These are phyloP conservation scores for Branchinecta lindahli DNA, from an alignment of 1,140 invertebrate genomes.

Conservation along the genomic window DNA sequence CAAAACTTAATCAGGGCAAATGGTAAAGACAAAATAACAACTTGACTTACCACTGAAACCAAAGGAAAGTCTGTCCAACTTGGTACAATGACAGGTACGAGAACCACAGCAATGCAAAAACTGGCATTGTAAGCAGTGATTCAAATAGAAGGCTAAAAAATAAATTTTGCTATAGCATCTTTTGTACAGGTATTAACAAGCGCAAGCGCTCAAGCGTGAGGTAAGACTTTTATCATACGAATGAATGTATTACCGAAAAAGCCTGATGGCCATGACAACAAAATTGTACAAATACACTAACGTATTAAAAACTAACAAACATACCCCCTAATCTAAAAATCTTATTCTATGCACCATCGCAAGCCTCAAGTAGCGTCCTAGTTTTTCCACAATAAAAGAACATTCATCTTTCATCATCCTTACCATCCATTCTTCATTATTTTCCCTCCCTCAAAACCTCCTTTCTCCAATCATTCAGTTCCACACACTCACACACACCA, in stretches of 20 bases:
- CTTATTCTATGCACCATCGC: neutral
- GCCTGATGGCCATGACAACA: too few species aligned
- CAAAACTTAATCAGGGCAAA: neutral
- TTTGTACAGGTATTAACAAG: neutral
- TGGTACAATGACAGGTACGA: conserved; percentile 59
- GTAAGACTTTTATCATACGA: too few species aligned
- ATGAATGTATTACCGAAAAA: conserved; percentile 1
- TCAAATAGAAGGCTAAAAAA: conserved; percentile 45
- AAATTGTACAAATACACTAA: neutral
- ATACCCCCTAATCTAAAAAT: neutral
- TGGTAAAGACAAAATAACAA: neutral
- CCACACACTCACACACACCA: neutral
- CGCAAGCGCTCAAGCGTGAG: conserved; percentile 2
- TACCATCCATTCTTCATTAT: neutral
- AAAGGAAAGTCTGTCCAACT: conserved; percentile 59
- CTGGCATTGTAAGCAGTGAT: conserved; percentile 41
- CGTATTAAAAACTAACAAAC: neutral
- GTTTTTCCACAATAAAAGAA: neutral
- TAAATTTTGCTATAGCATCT: neutral
- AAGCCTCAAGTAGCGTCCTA: neutral
- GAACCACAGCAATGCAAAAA: conserved; percentile 51
- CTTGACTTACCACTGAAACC: conserved; percentile 52
- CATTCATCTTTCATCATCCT: neutral
- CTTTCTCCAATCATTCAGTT: neutral
- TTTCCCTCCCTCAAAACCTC: neutral